Evolutionary conservation across 2,888 invertebrate genomes (phyloP).

Genomic region (Macroteleia sp.): DNA sequence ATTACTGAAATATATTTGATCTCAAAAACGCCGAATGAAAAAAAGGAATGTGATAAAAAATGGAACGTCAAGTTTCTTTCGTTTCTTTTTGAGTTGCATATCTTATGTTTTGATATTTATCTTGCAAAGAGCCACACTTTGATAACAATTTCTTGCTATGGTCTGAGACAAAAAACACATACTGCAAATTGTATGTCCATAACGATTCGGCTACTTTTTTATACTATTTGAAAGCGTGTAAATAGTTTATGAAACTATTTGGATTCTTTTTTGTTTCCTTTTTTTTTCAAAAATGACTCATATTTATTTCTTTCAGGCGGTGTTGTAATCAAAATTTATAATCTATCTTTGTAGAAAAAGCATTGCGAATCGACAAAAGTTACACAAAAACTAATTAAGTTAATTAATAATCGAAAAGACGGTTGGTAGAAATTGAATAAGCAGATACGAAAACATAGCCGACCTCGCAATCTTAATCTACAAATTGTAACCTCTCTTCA

Average conservation of each 20-base stretch:
- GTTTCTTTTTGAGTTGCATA: not conserved
- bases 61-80: not conserved
- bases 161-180: conserved; percentile 1
- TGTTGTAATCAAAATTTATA: no score
- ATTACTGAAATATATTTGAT: conserved; percentile 3
- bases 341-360: no score
- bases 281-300: no score
- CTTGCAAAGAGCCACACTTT: not conserved
- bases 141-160: not conserved
- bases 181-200: conserved; percentile 1
- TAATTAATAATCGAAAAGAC: conserved; percentile 47
- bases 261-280: no score
- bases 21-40: conserved; percentile 5
- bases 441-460: conserved; percentile 33
- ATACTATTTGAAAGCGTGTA: no score
- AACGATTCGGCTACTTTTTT: no score
- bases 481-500: conserved; percentile 49
- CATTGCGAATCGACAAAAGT: no score
- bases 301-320: no score
- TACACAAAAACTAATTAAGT: conserved; percentile 37
- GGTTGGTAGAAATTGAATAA: conserved; percentile 35
- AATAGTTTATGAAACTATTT: no score
- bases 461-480: conserved; percentile 44
- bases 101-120: conserved; percentile 12
- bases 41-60: conserved; percentile 1